phyloP scores from a whole-genome alignment of 2,797 vertebrate species.

The Clarias platycephalus region DNA sequence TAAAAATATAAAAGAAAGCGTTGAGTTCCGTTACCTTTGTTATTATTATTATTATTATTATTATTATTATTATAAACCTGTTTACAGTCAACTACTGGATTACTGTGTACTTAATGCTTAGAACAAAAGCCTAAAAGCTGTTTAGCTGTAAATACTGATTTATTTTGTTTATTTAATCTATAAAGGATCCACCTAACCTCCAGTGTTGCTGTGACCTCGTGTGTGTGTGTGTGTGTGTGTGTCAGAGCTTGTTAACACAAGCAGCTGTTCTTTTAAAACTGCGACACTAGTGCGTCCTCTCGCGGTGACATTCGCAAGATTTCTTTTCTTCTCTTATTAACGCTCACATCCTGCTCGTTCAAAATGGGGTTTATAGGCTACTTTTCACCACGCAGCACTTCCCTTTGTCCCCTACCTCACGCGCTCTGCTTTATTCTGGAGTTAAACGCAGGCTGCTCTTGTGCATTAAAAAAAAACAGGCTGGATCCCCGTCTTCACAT shows the following conservation, averaged over 20 bases:
- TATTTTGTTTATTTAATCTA: background rate
- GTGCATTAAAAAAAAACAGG: background rate
- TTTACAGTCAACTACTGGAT: background rate
- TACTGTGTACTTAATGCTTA: background rate
- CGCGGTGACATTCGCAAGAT: slow-evolving; percentile 69
- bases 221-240: slow-evolving; percentile 27
- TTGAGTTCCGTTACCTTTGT: background rate
- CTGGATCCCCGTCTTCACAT: background rate
- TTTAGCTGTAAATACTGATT: background rate
- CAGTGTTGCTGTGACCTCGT: slow-evolving; percentile 20
- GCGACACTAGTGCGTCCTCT: slow-evolving; percentile 80
- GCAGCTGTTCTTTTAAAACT: slow-evolving; percentile 65
- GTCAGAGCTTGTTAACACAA: slow-evolving; percentile 22
- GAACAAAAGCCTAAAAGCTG: background rate
- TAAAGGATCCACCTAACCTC: background rate
- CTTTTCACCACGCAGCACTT: background rate
- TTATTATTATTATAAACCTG: background rate
- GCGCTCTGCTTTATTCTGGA: background rate
- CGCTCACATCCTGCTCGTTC: slow-evolving; percentile 34
- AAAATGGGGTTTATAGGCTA: slow-evolving; percentile 43
- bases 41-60: background rate
- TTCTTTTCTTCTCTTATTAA: slow-evolving; percentile 56
- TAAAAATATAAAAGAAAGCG: background rate
- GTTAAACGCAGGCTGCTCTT: background rate
- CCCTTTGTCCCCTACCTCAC: background rate